Evolutionary conservation across 2,888 invertebrate species (phyloP), one percentile per base, ranked within the genome.

Genomic region (Brachycybe producta): DNA sequence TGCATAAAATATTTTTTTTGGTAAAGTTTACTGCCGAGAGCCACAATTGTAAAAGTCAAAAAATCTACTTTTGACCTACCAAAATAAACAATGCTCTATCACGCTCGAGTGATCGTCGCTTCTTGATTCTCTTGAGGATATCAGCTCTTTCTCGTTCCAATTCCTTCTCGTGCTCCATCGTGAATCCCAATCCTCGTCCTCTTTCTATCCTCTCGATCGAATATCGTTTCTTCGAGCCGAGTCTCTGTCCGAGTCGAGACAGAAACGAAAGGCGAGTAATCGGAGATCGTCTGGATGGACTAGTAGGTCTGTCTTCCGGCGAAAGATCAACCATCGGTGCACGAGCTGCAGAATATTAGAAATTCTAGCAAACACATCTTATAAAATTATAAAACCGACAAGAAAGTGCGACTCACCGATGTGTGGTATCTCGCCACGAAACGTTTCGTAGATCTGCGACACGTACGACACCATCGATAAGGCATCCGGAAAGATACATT

Each of bases 391-490:
- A 8, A 8, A 15, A 13, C 17, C 39, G 17, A 21, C 17, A 39
- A 39, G 15, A 13, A 39, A 21, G 8, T 11, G 11, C 11, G 39
- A 21, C 51, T 5, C 45, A 54, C 54, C 54, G 38, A 82, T 75
- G 61, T 82, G 79, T 5, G 91, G 90, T 60, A 90, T 85, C 69
- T 92, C 90, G 40, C 90, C 86, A 60, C 87, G 80, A 72, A 94
- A 92, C 49, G 80, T 79, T 65, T 84, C 81, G 69, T 91, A 91
- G 55, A 94, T 80, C 66, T 88, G 84, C 43, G 84, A 79, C 54
- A 94, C 72, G 65, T 92, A 94, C 47, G 83, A 79, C 17, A 88
- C 77, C 70, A 87, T 76, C 35, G 79, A 76, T 41, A 79, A 68
- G 56, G 78, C 78, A 63, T 87, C 86, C 0, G 82, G 77, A 23